A percentile compares a stretch with the other conserved stretches of the same genome.
phyloP scores from a whole-genome alignment of 2,797 vertebrate genomes.

The Novumbra hubbsi region DNA sequence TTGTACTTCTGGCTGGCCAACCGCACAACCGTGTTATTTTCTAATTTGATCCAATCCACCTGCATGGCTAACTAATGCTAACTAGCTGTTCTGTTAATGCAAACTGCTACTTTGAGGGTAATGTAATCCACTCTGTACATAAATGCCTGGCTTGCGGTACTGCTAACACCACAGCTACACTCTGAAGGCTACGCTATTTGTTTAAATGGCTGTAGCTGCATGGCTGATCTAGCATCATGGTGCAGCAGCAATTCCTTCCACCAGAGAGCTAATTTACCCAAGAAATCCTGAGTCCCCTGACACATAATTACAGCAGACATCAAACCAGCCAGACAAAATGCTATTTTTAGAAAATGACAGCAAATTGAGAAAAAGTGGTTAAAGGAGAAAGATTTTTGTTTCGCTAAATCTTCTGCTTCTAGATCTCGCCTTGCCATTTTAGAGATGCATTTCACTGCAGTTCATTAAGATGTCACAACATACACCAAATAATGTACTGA shows the following conservation, averaged over 20 bases:
- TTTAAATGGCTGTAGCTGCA: not conserved
- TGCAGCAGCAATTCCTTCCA: constrained; percentile 3
- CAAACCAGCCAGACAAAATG: constrained; percentile 25
- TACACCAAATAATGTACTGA: not conserved
- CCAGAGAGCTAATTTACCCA: constrained; percentile 32
- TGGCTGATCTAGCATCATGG: not conserved
- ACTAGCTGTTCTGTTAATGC: too few species aligned
- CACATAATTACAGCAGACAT: constrained; percentile 35
- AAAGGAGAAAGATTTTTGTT: not conserved
- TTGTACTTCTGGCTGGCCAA: too few species aligned
- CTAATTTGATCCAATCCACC: too few species aligned
- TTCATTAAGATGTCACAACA: not conserved
- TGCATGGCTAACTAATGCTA: too few species aligned
- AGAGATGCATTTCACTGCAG: constrained; percentile 11
- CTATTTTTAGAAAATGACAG: constrained; percentile 11
- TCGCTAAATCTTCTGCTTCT: not conserved
- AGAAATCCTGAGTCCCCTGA: too few species aligned
- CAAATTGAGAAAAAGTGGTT: not conserved
- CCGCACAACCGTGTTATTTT: too few species aligned
- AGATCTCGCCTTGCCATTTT: not conserved
- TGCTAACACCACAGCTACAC: not conserved
- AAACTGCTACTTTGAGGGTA: too few species aligned
- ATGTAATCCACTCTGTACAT: not conserved
- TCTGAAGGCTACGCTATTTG: not conserved
- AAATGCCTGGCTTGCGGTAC: not conserved